Base-by-base conservation (phyloP, 2,797 vertebrate genomes). In the Sebastes iracundus region DNA sequence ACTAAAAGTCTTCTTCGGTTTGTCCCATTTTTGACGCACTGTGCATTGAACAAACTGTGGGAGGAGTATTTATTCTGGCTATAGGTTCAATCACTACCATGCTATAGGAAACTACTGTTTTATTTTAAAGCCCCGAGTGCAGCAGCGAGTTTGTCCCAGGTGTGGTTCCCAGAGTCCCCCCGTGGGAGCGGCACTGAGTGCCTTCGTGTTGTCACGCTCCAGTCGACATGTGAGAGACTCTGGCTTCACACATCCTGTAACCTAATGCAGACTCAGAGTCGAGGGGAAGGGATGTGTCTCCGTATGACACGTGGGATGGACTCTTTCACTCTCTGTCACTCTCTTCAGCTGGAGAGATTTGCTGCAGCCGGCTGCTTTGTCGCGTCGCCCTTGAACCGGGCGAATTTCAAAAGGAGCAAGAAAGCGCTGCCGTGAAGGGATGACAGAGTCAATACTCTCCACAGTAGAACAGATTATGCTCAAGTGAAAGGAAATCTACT, bases 371-470 rank as follows among this genome's bases (percentile, higher is more conserved):
- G 53, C 74, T 71, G 88, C 82, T 88, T 87, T 90, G 82, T 83
- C 12, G 63, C 80, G 82, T 81, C 79, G 87, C 66, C 90, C 90
- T 91, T 91, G 79, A 91, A 92, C 84, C 67, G 53, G 72, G 62
- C 3, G 23, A 76, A 81, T 86, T 84, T 89, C 46, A 83, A 83
- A 87, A 79, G 80, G 66, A 81, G 64, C 38, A 58, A 8, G 77
- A 76, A 87, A 81, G 69, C 13, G 7, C 38, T 58, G 79, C 62
- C 8, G 60, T 75, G 72, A 82, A 82, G 63, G 82, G 84, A 76
- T 32, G 75, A 82, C 72, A 49, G 42, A 32, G 61, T 81, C 78
- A 75, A 52, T 72, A 60, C 65, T 76, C 77, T 85, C 46, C 55
- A 35, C 53, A 59, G 64, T 28, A 73, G 72, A 83, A 52, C 49